A percentile compares a stretch with the other conserved stretches of the same genome.
Evolutionary conservation across 53 echinoderm and acorn worm species (phyloP).

Genomic region (Patiria pectinifera): DNA sequence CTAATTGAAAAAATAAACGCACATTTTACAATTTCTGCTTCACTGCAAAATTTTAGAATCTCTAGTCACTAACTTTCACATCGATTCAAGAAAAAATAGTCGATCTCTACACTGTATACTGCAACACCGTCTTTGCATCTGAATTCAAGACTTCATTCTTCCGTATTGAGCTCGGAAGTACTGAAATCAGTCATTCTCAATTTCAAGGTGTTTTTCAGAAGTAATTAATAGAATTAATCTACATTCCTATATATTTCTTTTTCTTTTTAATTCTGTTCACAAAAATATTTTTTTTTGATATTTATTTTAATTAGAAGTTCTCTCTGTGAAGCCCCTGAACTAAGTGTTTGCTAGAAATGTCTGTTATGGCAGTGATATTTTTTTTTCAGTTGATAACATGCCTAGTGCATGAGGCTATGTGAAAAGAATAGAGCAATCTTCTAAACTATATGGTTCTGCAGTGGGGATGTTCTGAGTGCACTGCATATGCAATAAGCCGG

Average conservation of each 20-base stretch:
- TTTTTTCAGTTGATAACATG: not conserved
- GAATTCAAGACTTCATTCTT: not conserved
- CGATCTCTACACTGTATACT: not conserved
- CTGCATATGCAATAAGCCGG: no score
- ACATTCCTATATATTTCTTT: constrained; percentile 16
- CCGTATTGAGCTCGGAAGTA: not conserved
- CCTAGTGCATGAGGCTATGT: not conserved
- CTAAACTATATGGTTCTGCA: not conserved
- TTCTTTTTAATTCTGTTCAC: constrained; percentile 14
- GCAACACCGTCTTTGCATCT: not conserved
- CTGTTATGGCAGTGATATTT: constrained; percentile 3
- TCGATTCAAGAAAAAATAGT: not conserved
- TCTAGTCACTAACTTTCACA: not conserved
- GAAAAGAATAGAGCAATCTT: not conserved
- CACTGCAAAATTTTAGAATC: not conserved
- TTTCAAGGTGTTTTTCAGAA: constrained; percentile 20
- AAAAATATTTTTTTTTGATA: constrained; percentile 13
- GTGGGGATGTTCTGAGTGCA: not conserved
- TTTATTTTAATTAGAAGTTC: not conserved
- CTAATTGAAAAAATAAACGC: not conserved
- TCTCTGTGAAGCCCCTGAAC: not conserved
- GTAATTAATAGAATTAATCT: not conserved
- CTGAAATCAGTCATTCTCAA: constrained; percentile 8
- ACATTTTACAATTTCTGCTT: not conserved
- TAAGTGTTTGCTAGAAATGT: not conserved